Percentiles rank a stretch among this genome's conserved stretches.
Conservation (phyloP, 2,888 invertebrate species). For the Ichneumoninae sp. region DNA sequence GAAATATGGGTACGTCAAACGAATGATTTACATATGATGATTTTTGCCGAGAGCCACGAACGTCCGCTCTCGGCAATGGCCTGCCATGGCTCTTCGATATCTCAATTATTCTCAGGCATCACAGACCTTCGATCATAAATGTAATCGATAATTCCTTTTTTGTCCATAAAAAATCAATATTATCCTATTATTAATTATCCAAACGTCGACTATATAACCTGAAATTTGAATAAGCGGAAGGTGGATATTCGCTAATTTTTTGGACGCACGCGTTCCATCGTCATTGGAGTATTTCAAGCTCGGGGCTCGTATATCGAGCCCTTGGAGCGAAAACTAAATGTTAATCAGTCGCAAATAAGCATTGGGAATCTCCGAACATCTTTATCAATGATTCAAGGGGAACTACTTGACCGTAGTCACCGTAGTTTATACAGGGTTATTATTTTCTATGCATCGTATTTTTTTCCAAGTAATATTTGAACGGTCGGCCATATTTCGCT, state of each 20-base stretch:
- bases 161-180: conserved; percentile 9
- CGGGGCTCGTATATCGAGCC: neutral
- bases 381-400: neutral
- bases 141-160: conserved; percentile 26
- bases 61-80: neutral
- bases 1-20: conserved; percentile 80
- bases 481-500: conserved; percentile 37
- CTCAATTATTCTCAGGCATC: conserved; percentile 33
- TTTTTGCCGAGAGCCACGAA: neutral
- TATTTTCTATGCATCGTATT: neutral
- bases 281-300: neutral
- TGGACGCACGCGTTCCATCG: conserved; percentile 9
- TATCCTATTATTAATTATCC: neutral
- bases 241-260: neutral
- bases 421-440: neutral
- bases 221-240: conserved; percentile 8
- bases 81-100: conserved; percentile 21
- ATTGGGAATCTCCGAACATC: neutral
- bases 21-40: conserved; percentile 21
- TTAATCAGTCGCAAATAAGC: neutral
- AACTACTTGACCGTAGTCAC: neutral
- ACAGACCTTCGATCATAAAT: neutral
- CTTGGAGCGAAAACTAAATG: neutral
- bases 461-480: conserved; percentile 31
- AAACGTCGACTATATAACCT: conserved; percentile 2